Base-by-base conservation (phyloP, 2,888 invertebrate species). In the Pseudeuparius sepicola region DNA sequence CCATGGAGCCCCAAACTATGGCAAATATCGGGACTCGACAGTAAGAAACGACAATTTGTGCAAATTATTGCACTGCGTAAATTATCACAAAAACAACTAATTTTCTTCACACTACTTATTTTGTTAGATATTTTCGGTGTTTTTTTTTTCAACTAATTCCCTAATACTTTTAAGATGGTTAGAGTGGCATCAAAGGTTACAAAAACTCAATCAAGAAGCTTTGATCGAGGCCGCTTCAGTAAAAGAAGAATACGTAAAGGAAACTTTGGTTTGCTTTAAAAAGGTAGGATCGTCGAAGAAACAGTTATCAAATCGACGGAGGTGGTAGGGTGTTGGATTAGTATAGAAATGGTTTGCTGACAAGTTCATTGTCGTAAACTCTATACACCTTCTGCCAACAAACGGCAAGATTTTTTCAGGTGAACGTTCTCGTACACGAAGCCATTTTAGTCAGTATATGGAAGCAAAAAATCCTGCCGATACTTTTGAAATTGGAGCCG, bases 151-250 rank as follows among this genome's bases (percentile, higher is more conserved):
- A 13, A 29, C 4, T n/a, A n/a, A n/a, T 31, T 23, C n/a, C 14
- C 15, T 4, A 28, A 10, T 9, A 23, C 14, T 33, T 43, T 49
- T 17, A 34, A 84, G 81, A 33, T 88, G 87, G 87, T 63, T 85
- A 28, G 81, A 84, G 48, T 77, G 75, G 63, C 90, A 92, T 55
- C 78, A 86, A 54, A 71, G 80, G 49, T 57, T 90, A 5, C 82
- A 89, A 53, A 84, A 88, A 58, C 58, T 93, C 7, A 86, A 86
- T 53, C 88, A 92, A 60, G 87, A 92, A 65, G 88, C 88, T 2
- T 73, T 85, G 25, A 58, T 87, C 24, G 89, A 89, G 67, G 86
- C 86, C 1, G 70, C 75, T 7, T 71, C 72, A 14, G 66, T 81
- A 52, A 75, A 77, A 45, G 88, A 90, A 59, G 92, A 93, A 61